Base-by-base conservation (phyloP, 2,797 vertebrate species). In the Lates japonicus region DNA sequence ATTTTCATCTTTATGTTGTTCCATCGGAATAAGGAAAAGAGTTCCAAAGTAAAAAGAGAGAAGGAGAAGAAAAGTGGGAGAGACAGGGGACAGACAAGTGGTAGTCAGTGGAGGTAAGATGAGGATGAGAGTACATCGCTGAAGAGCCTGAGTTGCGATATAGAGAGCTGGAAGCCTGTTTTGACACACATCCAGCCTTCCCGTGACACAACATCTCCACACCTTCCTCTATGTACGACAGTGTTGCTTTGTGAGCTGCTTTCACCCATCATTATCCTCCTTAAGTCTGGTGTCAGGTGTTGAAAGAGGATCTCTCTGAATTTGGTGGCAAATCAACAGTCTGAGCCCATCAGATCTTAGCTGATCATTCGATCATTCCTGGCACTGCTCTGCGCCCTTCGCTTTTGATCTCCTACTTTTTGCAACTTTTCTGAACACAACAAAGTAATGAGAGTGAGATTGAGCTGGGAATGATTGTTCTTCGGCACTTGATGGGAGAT, bases 131-230 rank as follows among this genome's bases (percentile, higher is more conserved):
- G 91, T 90, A 94, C 93, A 93, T 94, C 86, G 76, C 67, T 84
- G 90, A 92, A 82, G 81, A 81, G 81, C 76, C 78, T 37, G 84
- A 91, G 90, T 87, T 86, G 85, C 84, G 83, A 91, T 89, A 88
- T 85, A 85, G 89, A 87, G 88, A 90, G 91, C 90, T 91, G 90
- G 92, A 96, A 97, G 96, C 95, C 97, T 95, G 96, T 97, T 98
- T 97, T 98, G 97, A 99, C 97, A 97, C 96, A 95, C 95, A 97
- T 97, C 96, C 95, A 93, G 95, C 93, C 95, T 93, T 94, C 85
- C 94, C 86, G 86, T 97, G 97, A n/a, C n/a, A 98, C 97, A 97
- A 96, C 96, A 96, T 96, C 96, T 96, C 96, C 96, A 95, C 96
- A 95, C 95, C 95, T 92, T 95, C 95, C 70, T 94, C 93, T 93